These are phyloP conservation scores for Idaea dimidiata DNA, from an alignment of 2,888 invertebrate species.

Conservation along the genomic window DNA sequence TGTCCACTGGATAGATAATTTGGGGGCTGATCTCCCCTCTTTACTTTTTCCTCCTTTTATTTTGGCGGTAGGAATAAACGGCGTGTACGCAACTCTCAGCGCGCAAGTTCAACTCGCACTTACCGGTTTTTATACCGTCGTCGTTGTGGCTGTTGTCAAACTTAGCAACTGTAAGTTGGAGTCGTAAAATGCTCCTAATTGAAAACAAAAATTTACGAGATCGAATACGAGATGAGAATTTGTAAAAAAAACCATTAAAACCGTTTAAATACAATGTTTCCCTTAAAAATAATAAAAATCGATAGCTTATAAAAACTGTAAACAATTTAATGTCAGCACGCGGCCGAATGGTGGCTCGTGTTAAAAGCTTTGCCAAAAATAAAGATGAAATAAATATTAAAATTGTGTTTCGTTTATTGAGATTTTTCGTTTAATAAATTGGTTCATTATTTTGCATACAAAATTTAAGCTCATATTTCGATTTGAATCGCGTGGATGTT, in stretches of 20 bases:
- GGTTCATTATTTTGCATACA: too few species aligned
- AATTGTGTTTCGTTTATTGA: neutral
- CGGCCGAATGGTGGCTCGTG: constrained; percentile 1
- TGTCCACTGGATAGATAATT: too few species aligned
- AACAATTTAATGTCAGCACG: neutral
- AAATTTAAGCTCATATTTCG: too few species aligned
- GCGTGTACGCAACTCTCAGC: too few species aligned
- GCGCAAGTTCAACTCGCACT: too few species aligned
- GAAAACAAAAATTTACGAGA: neutral
- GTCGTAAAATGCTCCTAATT: neutral
- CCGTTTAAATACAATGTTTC: neutral
- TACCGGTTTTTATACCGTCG: too few species aligned
- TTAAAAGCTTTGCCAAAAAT: constrained; percentile 1
- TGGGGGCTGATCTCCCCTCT: too few species aligned
- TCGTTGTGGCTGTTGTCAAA: neutral
- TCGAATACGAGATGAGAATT: neutral
- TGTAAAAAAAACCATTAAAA: neutral
- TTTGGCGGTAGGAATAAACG: too few species aligned
- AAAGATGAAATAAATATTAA: neutral
- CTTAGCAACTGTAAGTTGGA: neutral
- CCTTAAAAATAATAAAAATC: neutral
- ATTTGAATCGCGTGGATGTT: too few species aligned
- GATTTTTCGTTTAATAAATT: too few species aligned
- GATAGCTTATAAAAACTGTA: neutral
- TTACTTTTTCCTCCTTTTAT: too few species aligned